Evolutionary conservation across 35 echinoderm and acorn worm genomes (phyloP).

Genomic region (Patiria miniata): DNA sequence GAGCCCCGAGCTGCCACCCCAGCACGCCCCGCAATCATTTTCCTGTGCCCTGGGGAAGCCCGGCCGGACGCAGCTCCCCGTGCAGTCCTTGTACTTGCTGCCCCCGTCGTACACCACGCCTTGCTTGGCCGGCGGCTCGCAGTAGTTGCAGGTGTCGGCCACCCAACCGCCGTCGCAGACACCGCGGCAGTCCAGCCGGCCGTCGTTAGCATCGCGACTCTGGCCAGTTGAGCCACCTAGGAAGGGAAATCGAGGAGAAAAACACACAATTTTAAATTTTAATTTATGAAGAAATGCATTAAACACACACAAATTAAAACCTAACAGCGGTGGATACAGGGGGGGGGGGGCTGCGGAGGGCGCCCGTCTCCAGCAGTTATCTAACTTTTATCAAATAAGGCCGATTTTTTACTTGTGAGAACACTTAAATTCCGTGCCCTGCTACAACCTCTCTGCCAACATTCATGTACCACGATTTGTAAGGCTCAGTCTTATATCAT

Average conservation of each 20-base stretch:
- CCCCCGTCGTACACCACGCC: constrained; percentile 48
- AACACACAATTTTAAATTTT: neutral
- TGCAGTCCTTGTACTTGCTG: constrained; percentile 93
- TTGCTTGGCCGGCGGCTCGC: constrained; percentile 48
- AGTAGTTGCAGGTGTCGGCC: constrained; percentile 67
- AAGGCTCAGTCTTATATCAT: no score
- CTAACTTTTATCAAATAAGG: no score
- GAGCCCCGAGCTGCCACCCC: constrained; percentile 67
- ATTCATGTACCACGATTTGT: no score
- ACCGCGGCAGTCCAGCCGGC: constrained; percentile 70
- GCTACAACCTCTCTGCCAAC: no score
- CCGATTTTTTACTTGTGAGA: no score
- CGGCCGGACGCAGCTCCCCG: constrained; percentile 62
- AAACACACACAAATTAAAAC: no score
- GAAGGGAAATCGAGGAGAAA: neutral
- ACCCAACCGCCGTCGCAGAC: constrained; percentile 85
- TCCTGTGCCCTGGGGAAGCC: constrained; percentile 57
- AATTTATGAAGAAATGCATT: no score
- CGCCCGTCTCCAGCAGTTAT: no score
- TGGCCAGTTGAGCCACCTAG: constrained; percentile 72
- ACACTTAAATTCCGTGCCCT: no score
- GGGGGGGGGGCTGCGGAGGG: no score
- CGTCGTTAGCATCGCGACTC: constrained; percentile 45
- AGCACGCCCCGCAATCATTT: constrained; percentile 79
- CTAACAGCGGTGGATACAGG: no score